Conservation (phyloP, 2,797 vertebrate species). For the Smutsia temminckii region DNA sequence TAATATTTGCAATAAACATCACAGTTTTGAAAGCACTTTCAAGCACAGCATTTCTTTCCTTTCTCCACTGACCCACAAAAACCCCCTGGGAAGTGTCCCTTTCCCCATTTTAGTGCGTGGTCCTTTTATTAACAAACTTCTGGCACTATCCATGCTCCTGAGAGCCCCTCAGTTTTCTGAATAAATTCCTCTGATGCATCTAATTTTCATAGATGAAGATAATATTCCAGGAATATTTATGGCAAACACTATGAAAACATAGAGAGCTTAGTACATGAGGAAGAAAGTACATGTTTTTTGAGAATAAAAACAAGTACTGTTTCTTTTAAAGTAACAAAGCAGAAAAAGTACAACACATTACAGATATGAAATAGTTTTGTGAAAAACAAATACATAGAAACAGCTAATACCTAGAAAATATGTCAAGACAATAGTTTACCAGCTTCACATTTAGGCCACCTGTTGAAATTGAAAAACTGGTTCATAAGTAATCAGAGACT, state of each 20-base stretch:
- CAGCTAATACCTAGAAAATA: background rate
- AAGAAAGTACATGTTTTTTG: background rate
- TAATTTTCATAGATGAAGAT: background rate
- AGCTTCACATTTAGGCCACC: background rate
- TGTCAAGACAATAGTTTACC: background rate
- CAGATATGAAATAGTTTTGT: background rate
- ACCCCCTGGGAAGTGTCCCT: no score
- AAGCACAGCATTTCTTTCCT: background rate
- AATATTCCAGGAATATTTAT: background rate
- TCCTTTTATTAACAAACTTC: background rate
- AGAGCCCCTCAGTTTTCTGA: background rate
- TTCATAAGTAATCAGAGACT: background rate
- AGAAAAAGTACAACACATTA: background rate
- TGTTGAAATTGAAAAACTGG: background rate
- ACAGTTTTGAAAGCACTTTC: background rate
- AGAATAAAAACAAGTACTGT: no score
- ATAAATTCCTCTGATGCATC: background rate
- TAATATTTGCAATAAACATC: background rate
- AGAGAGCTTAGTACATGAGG: background rate
- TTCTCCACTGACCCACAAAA: background rate
- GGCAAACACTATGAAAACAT: background rate
- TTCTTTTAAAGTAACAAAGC: slow-evolving; percentile 43
- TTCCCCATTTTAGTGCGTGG: background rate
- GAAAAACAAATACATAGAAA: background rate
- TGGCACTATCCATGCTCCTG: background rate